phyloP scores from a whole-genome alignment of 2,888 invertebrate genomes.

The Macaria liturata region DNA sequence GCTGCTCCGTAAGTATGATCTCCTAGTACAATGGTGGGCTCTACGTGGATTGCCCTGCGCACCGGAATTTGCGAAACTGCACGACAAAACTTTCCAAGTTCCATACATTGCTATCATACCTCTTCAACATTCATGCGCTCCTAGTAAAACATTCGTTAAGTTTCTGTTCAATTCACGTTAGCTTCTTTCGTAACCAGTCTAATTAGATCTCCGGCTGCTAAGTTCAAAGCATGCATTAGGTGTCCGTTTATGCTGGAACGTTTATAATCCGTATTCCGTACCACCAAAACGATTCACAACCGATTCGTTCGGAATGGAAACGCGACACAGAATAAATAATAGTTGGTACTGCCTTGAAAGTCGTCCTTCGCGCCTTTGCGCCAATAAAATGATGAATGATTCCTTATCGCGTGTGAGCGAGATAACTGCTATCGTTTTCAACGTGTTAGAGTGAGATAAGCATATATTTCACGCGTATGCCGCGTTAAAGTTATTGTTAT shows the following conservation, averaged over 20 bases:
- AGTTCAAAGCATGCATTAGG: constrained; percentile 5
- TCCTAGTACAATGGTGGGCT: constrained; percentile 50
- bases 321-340: too few species aligned
- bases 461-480: too few species aligned
- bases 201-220: constrained; percentile 22
- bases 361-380: too few species aligned
- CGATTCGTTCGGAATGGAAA: not conserved
- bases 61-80: not conserved
- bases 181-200: constrained; percentile 22
- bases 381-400: too few species aligned
- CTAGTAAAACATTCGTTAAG: constrained; percentile 56
- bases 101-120: not conserved
- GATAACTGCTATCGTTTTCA: too few species aligned
- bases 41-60: constrained; percentile 26
- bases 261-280: constrained; percentile 23
- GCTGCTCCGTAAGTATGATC: constrained; percentile 64
- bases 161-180: constrained; percentile 43
- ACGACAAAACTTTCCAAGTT: too few species aligned
- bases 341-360: too few species aligned
- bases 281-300: constrained; percentile 2
- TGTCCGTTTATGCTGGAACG: constrained; percentile 23
- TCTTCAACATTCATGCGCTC: constrained; percentile 40
- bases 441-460: constrained; percentile 5
- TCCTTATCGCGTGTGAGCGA: too few species aligned
- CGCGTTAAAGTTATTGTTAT: too few species aligned